These are phyloP conservation scores for Chaetops frenatus DNA, from an alignment of 2,113 vertebrate genomes.

Conservation along the genomic window DNA sequence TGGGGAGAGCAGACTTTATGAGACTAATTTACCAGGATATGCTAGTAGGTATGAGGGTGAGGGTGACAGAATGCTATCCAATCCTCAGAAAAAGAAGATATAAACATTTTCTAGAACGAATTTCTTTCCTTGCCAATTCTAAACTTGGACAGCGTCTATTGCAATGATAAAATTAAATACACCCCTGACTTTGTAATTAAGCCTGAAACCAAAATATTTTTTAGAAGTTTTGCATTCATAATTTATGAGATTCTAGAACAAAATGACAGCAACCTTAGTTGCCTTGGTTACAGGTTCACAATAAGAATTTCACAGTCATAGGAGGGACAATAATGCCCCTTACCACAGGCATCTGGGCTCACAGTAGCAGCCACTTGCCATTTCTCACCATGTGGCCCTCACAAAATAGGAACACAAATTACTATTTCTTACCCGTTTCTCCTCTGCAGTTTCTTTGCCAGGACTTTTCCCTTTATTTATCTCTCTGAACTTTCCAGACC, in stretches of 20 bases:
- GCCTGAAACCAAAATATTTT: neutral
- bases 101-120: neutral
- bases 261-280: neutral
- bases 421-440: neutral
- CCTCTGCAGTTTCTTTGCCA: neutral
- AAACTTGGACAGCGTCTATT: neutral
- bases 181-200: neutral
- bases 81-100: neutral
- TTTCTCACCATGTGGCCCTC: neutral
- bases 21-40: neutral
- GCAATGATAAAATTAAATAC: neutral
- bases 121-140: neutral
- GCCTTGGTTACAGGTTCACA: rapidly evolving
- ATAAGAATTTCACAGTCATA: neutral
- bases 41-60: neutral
- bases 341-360: neutral
- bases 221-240: neutral
- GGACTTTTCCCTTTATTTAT: neutral
- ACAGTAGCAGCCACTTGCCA: neutral
- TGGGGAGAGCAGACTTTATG: neutral
- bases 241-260: neutral
- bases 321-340: neutral
- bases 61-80: neutral
- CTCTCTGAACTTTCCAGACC: neutral
- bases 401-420: neutral